Conservation (phyloP, 1,140 invertebrate genomes). For the Drosophila setifemur region DNA sequence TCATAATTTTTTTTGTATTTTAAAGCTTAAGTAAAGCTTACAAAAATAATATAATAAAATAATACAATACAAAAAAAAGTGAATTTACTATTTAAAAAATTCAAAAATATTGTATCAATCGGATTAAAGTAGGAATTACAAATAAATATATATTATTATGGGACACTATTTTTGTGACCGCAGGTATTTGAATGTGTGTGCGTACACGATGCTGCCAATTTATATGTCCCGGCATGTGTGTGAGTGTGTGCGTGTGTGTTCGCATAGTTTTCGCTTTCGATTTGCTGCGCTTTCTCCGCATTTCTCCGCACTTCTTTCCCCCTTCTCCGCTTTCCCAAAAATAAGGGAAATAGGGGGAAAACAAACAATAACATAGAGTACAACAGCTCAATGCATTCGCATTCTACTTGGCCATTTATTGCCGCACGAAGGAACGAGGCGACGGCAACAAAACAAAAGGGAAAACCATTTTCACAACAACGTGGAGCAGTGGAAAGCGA, state of each 20-base stretch:
- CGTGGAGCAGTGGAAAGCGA: not conserved
- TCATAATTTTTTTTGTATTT: too few relatives aligned
- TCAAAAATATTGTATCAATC: too few relatives aligned
- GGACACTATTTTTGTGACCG: not conserved
- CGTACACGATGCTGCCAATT: constrained; percentile 38
- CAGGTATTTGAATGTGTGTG: not conserved
- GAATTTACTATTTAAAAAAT: too few relatives aligned
- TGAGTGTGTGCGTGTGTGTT: constrained; percentile 30
- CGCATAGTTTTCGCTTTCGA: constrained; percentile 77
- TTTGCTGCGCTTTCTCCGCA: constrained; percentile 72
- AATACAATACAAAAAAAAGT: too few relatives aligned
- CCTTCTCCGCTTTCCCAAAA: not conserved
- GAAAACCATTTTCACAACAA: constrained; percentile 9
- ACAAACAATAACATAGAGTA: constrained; percentile 38
- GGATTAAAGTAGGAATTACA: too few relatives aligned
- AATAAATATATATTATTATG: too few relatives aligned
- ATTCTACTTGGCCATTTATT: constrained; percentile 56
- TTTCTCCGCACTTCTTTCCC: not conserved
- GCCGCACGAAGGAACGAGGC: constrained; percentile 65
- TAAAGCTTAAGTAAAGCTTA: too few relatives aligned
- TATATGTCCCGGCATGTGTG: constrained; percentile 32
- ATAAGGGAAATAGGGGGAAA: not conserved
- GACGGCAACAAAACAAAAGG: not conserved
- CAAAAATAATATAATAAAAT: too few relatives aligned
- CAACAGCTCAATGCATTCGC: constrained; percentile 56